Evolutionary conservation across 2,797 vertebrate genomes (phyloP).

Genomic region (Emys orbicularis): DNA sequence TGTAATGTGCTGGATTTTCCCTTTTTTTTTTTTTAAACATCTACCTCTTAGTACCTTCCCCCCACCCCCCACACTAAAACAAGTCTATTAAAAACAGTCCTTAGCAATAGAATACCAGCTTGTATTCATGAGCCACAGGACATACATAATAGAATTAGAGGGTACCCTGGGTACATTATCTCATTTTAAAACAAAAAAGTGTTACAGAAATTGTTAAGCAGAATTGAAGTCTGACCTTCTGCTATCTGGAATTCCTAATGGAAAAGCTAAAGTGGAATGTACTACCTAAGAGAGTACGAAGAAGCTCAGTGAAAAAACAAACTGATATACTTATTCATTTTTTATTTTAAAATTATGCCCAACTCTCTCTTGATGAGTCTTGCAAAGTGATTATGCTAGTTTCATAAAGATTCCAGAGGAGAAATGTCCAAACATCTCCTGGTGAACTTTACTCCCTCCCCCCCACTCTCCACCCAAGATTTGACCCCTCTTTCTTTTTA

Average conservation of each 20-base stretch:
- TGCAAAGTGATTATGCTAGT: neutral
- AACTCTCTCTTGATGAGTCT: neutral
- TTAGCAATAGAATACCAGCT: neutral
- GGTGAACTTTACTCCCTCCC: neutral
- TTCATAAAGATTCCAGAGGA: neutral
- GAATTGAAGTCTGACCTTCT: slow-evolving; percentile 30
- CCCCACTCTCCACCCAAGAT: neutral
- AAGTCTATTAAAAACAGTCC: slow-evolving; percentile 6
- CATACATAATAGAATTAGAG: neutral
- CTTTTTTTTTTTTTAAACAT: neutral
- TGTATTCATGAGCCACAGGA: neutral
- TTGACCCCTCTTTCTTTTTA: neutral
- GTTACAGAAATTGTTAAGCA: slow-evolving; percentile 4
- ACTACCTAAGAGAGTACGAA: neutral
- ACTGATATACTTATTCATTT: neutral
- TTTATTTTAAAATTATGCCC: neutral
- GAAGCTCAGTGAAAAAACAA: neutral
- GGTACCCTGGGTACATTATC: neutral
- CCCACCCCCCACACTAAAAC: neutral
- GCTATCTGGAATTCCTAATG: neutral
- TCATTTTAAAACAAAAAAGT: neutral
- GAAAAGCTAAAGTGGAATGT: slow-evolving; percentile 27
- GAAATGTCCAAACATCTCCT: neutral
- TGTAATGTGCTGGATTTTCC: neutral
- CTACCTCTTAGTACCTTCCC: neutral